These are phyloP conservation scores for Nineta flava DNA, from an alignment of 2,888 invertebrate genomes.

Conservation along the genomic window DNA sequence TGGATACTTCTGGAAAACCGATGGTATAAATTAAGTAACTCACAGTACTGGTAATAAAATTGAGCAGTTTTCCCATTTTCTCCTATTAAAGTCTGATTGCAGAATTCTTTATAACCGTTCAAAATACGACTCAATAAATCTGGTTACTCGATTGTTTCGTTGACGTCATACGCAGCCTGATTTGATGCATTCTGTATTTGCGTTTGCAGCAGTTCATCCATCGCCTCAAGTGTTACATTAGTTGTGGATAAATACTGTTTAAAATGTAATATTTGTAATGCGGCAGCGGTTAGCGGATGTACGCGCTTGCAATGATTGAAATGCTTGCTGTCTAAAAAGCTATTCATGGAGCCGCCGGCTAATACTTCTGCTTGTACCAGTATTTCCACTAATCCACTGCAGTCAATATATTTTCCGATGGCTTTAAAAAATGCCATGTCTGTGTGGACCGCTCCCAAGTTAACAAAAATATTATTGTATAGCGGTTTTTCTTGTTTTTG, in stretches of 20 bases:
- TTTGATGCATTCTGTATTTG: constrained; percentile 13
- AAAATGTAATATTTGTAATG: constrained; percentile 18
- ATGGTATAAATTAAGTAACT: constrained; percentile 10
- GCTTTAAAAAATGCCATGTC: too few relatives aligned
- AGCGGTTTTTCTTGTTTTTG: constrained; percentile 8
- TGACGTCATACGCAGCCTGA: constrained; percentile 8
- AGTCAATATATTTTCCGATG: too few relatives aligned
- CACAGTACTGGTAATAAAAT: constrained; percentile 11
- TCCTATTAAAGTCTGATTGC: constrained; percentile 11
- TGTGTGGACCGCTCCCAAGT: too few relatives aligned
- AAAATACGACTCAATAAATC: constrained; percentile 13
- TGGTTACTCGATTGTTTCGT: constrained; percentile 14
- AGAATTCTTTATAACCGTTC: constrained; percentile 14
- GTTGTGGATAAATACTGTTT: constrained; percentile 12
- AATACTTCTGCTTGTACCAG: constrained; percentile 17
- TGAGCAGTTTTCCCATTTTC: constrained; percentile 13
- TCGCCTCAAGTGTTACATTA: constrained; percentile 9
- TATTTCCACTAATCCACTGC: constrained; percentile 10
- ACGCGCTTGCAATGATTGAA: constrained; percentile 11
- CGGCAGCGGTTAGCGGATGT: constrained; percentile 17
- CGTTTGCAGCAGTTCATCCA: constrained; percentile 13
- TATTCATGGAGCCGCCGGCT: constrained; percentile 17
- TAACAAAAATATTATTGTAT: too few relatives aligned
- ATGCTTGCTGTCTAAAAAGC: constrained; percentile 18
- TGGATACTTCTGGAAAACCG: constrained; percentile 13